These are phyloP conservation scores for Tetramorium alpestre DNA, from an alignment of 1,140 invertebrate species.

Conservation along the genomic window DNA sequence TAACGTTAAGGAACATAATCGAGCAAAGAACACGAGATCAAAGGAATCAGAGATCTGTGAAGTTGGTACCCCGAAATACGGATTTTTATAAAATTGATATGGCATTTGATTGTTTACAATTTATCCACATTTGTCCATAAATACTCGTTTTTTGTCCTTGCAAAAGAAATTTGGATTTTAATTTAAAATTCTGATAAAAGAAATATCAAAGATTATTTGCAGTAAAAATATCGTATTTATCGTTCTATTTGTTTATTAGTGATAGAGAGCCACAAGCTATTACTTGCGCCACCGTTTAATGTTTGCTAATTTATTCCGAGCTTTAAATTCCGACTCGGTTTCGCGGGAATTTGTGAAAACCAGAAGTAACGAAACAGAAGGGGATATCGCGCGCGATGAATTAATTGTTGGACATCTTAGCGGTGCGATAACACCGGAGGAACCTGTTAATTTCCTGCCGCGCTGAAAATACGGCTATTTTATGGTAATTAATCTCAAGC, in stretches of 20 bases:
- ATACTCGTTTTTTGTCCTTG: no score
- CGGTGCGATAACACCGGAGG: conserved; percentile 43
- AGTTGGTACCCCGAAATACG: no score
- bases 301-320: conserved; percentile 22
- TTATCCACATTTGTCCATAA: no score
- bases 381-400: conserved; percentile 46
- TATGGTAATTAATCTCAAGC: conserved; percentile 49
- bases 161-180: no score
- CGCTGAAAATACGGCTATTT: conserved; percentile 49
- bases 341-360: conserved; percentile 22
- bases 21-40: no score
- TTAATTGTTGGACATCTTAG: conserved; percentile 59
- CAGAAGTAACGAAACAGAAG: conserved; percentile 42
- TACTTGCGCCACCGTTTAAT: not conserved
- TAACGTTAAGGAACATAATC: not conserved
- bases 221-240: not conserved
- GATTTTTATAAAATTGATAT: no score
- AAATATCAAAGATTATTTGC: no score
- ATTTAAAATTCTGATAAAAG: no score
- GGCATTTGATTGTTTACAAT: no score
- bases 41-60: no score
- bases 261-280: not conserved
- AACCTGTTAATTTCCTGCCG: conserved; percentile 53
- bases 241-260: not conserved
- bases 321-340: conserved; percentile 32